Percentiles rank a stretch among this genome's conserved stretches.
Conservation (phyloP, 37 sponge, comb jelly and placozoan genomes). For the Haliclona indistincta region DNA sequence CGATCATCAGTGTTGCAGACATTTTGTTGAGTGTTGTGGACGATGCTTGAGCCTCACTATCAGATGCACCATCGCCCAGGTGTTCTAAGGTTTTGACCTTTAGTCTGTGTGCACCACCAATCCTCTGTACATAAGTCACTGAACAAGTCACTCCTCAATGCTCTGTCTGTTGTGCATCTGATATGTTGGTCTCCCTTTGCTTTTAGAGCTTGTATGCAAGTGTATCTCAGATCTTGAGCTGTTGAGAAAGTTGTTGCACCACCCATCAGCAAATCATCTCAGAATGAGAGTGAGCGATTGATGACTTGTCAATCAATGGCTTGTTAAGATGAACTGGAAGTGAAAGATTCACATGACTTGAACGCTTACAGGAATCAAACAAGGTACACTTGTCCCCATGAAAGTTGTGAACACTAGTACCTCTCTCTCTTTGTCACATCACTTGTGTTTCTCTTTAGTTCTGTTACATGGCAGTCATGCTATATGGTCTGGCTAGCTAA, state of each 20-base stretch:
- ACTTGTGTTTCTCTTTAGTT: slow-evolving; percentile 30
- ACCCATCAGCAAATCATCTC: slow-evolving; percentile 11
- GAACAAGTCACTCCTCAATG: slow-evolving; percentile 37
- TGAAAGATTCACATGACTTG: too few relatives aligned
- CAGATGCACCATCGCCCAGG: background rate
- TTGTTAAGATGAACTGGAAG: slow-evolving; percentile 6
- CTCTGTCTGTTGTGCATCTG: background rate
- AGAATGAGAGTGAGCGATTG: slow-evolving; percentile 49
- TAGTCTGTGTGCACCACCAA: background rate
- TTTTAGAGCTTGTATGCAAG: too few relatives aligned
- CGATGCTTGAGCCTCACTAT: background rate
- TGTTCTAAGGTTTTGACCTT: background rate
- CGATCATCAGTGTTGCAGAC: background rate
- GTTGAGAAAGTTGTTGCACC: too few relatives aligned
- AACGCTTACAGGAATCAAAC: too few relatives aligned
- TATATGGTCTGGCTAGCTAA: slow-evolving; percentile 54
- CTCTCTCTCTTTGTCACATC: too few relatives aligned
- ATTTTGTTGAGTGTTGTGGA: too few relatives aligned
- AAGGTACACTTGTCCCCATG: too few relatives aligned
- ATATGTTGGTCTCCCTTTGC: too few relatives aligned
- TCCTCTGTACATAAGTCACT: slow-evolving; percentile 46
- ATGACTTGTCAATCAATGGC: slow-evolving; percentile 39
- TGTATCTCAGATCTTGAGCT: too few relatives aligned
- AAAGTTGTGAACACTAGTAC: too few relatives aligned
- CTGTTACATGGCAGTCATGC: slow-evolving; percentile 78